phyloP scores from a whole-genome alignment of 2,113 vertebrate genomes.

The Osmerus eperlanus region DNA sequence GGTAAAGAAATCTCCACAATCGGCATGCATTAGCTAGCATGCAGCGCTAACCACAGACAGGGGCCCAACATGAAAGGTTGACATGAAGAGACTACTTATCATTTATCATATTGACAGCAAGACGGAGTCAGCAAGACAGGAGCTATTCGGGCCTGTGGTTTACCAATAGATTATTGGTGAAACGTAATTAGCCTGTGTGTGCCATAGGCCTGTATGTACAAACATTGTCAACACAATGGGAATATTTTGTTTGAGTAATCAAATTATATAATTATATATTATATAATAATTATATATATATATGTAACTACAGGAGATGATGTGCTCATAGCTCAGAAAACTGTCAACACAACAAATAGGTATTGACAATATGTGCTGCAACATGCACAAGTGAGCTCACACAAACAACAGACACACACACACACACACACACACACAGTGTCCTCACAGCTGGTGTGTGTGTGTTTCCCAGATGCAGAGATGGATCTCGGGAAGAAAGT shows the following conservation, averaged over 20 bases:
- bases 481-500: conserved; percentile 91
- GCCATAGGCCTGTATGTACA: not conserved
- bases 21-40: conserved; percentile 47
- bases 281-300: conserved; percentile 14
- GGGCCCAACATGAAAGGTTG: conserved; percentile 43
- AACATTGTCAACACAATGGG: too few species aligned
- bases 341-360: too few species aligned
- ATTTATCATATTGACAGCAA: conserved; percentile 53
- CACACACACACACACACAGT: not conserved
- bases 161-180: conserved; percentile 8
- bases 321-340: conserved; percentile 19
- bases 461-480: conserved; percentile 69
- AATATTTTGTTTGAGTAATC: too few species aligned
- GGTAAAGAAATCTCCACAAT: conserved; percentile 62
- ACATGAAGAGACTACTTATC: conserved; percentile 41
- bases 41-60: conserved; percentile 49
- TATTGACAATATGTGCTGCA: too few species aligned
- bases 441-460: conserved; percentile 12
- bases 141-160: not conserved
- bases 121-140: conserved; percentile 40
- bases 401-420: not conserved
- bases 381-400: not conserved
- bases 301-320: conserved; percentile 5
- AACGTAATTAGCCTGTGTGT: conserved; percentile 38
- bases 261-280: too few species aligned